phyloP scores from a whole-genome alignment of 2,888 invertebrate species.

The Idaea dimidiata region DNA sequence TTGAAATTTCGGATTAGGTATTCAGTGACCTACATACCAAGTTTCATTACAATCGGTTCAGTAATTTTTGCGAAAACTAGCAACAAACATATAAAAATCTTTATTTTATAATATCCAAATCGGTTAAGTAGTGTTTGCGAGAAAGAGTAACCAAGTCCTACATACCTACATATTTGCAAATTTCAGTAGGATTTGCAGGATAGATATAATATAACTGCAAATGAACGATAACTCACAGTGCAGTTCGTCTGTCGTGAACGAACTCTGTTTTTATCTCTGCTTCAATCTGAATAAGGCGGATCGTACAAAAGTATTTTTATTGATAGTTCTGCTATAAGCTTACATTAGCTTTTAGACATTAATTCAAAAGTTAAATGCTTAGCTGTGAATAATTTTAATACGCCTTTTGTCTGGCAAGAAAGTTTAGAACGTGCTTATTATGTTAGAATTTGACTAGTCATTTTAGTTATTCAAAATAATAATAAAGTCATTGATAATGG shows the following conservation, averaged over 20 bases:
- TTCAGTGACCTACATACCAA: too few species aligned
- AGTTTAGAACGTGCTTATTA: conserved; percentile 4
- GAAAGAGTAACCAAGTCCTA: too few species aligned
- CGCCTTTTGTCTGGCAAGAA: conserved; percentile 4
- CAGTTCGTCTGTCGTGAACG: background rate
- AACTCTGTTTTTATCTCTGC: conserved; percentile 22
- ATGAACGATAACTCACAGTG: background rate
- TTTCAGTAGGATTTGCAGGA: too few species aligned
- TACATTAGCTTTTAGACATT: background rate
- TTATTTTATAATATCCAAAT: too few species aligned
- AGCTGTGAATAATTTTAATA: conserved; percentile 5
- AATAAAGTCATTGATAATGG: background rate
- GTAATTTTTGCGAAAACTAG: too few species aligned
- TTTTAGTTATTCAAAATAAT: conserved; percentile 7
- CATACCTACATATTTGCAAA: too few species aligned
- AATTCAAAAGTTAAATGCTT: conserved; percentile 1
- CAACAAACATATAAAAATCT: too few species aligned
- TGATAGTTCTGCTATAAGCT: background rate
- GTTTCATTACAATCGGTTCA: too few species aligned
- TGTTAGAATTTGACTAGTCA: background rate
- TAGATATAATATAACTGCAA: background rate
- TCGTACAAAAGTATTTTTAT: background rate
- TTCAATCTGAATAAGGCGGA: conserved; percentile 5
- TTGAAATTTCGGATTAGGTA: too few species aligned
- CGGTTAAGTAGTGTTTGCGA: too few species aligned